A percentile compares a stretch with the other conserved stretches of the same genome.
Evolutionary conservation across 1,140 invertebrate genomes (phyloP).

Genomic region (Steinernema khuongi): DNA sequence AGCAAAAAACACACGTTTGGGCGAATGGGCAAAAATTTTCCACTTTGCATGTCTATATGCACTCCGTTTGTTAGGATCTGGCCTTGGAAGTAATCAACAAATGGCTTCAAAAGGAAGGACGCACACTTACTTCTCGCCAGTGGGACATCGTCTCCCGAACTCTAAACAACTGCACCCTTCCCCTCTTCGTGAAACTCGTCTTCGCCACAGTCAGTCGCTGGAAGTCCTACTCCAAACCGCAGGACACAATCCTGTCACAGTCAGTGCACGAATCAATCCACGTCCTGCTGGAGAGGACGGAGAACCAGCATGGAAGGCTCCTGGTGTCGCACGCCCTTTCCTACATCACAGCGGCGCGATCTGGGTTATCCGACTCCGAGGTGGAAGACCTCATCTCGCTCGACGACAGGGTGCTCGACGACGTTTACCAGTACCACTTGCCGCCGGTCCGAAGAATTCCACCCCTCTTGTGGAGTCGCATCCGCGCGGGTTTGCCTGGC

Average conservation of each 20-base stretch:
- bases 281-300: constrained; percentile 88
- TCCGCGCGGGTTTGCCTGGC: constrained; percentile 85
- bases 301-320: constrained; percentile 79
- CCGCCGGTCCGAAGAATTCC: constrained; percentile 89
- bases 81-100: constrained; percentile 87
- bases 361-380: constrained; percentile 84
- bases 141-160: constrained; percentile 87
- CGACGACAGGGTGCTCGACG: constrained; percentile 84
- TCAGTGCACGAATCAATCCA: constrained; percentile 96
- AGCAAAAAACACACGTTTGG: no score
- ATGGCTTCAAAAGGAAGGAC: constrained; percentile 84
- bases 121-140: constrained; percentile 83
- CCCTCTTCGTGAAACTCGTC: constrained; percentile 93
- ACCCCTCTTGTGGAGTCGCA: constrained; percentile 87
- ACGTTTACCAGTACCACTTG: constrained; percentile 96
- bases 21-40: no score
- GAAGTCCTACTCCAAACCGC: constrained; percentile 88
- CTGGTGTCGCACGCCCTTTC: constrained; percentile 86
- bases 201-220: constrained; percentile 78
- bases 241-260: constrained; percentile 81
- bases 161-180: constrained; percentile 82
- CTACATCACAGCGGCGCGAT: constrained; percentile 86
- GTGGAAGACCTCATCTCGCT: constrained; percentile 83
- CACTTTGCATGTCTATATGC: constrained; percentile 34
- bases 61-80: constrained; percentile 67